These are phyloP conservation scores for Anguilla obscura DNA, from an alignment of 2,797 vertebrate species.

Conservation along the genomic window DNA sequence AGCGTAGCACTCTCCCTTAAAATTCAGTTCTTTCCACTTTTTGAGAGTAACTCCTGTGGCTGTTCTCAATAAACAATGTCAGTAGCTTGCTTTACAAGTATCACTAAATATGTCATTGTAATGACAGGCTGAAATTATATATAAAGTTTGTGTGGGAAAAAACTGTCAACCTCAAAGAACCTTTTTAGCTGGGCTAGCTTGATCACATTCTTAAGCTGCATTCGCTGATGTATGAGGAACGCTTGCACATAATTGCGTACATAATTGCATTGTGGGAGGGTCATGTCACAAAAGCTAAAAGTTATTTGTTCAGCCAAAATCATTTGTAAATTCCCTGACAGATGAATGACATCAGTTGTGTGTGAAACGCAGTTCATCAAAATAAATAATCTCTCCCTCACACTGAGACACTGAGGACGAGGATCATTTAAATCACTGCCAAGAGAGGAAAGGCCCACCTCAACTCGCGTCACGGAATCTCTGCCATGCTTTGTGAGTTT, in stretches of 20 bases:
- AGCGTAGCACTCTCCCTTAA: not conserved
- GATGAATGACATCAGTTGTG: not conserved
- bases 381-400: not conserved
- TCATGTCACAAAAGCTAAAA: not conserved
- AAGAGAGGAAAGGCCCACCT: not conserved
- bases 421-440: not conserved
- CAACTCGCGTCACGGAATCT: not conserved
- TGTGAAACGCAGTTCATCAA: not conserved
- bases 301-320: not conserved
- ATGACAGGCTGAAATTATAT: not conserved
- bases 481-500: constrained; percentile 9
- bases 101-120: not conserved
- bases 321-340: not conserved
- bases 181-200: not conserved
- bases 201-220: not conserved
- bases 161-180: not conserved
- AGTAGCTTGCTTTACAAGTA: not conserved
- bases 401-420: not conserved
- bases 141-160: not conserved
- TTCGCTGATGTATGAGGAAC: not conserved
- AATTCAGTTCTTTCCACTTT: not conserved
- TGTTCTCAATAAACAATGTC: not conserved
- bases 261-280: not conserved
- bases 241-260: not conserved
- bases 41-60: not conserved